Percentiles rank a stretch among this genome's conserved stretches.
Evolutionary conservation across 1,140 invertebrate species (phyloP).

Genomic region (Calosoma granatense): DNA sequence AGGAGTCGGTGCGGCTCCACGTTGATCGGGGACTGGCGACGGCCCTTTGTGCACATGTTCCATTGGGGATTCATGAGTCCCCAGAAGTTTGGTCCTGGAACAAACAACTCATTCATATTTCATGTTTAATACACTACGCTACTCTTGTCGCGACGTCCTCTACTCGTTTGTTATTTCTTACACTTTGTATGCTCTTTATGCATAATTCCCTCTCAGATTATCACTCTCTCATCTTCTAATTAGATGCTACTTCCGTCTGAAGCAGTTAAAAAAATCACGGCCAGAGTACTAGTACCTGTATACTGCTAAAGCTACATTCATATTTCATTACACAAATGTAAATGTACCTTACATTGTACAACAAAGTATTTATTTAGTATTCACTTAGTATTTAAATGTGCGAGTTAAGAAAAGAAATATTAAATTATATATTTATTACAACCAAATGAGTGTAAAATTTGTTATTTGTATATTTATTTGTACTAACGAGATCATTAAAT

Average conservation of each 20-base stretch:
- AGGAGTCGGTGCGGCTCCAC: conserved; percentile 86
- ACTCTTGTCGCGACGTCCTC: background rate
- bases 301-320: too few relatives aligned
- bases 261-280: too few relatives aligned
- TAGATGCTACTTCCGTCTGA: background rate
- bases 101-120: conserved; percentile 16
- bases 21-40: conserved; percentile 90
- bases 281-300: too few relatives aligned
- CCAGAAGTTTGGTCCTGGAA: conserved; percentile 93
- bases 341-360: too few relatives aligned
- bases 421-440: too few relatives aligned
- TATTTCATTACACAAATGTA: too few relatives aligned
- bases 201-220: conserved; percentile 4
- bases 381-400: too few relatives aligned
- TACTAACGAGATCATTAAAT: too few relatives aligned
- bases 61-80: conserved; percentile 93
- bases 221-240: background rate
- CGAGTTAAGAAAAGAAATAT: too few relatives aligned
- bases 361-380: too few relatives aligned
- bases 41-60: conserved; percentile 89
- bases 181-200: background rate
- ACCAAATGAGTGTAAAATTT: too few relatives aligned
- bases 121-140: background rate
- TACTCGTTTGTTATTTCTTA: background rate
- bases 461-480: too few relatives aligned